Evolutionary conservation across 2,113 vertebrate species (phyloP), one percentile per base, ranked within the genome.

Genomic region (Amphiprion ocellaris): DNA sequence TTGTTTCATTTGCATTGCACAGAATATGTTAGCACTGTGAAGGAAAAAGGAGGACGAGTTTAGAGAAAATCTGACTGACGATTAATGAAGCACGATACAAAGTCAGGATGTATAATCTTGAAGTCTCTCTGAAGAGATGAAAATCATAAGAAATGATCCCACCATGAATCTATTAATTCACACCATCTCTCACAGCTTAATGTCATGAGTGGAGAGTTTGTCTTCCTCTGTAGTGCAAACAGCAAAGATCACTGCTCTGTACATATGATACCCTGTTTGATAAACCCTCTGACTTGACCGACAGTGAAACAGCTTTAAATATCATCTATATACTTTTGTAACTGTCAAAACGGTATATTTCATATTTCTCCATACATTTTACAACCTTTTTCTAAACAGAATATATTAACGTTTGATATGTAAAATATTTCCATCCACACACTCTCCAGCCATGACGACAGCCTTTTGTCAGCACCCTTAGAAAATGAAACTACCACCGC

Each of bases 401-500:
- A 82, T 82, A 83, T 81, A 77, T 74, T 67, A 52, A 54, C 56
- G 83, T 82, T 72, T 85, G 83, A 92, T 87, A 89, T 90, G 88
- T 70, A 74, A 85, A 86, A 84, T 86, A 79, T 53, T 82, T 23
- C 19, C 60, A 58, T 10, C 62, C 37, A 56, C 50, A 49, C 66
- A 10, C 66, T 60, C 60, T 67, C 75, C 39, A 15, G 30, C 70
- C 19, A 26, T 23, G 24, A 80, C 6, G 33, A 53, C 6, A 19
- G 65, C 28, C 21, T 68, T 61, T 10, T 64, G 30, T 62, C 47
- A 21, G 26, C 62, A 16, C 54, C 39, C 15, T 1, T 30, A 63
- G 49, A 11, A 17, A 47, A 54, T 7, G 5, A 74, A 37, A 15
- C 41, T 15, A 44, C 55, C 55, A 15, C n/a, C 28, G 63, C 33